phyloP scores from a whole-genome alignment of 2,888 invertebrate species.

The Steinernema hermaphroditum region DNA sequence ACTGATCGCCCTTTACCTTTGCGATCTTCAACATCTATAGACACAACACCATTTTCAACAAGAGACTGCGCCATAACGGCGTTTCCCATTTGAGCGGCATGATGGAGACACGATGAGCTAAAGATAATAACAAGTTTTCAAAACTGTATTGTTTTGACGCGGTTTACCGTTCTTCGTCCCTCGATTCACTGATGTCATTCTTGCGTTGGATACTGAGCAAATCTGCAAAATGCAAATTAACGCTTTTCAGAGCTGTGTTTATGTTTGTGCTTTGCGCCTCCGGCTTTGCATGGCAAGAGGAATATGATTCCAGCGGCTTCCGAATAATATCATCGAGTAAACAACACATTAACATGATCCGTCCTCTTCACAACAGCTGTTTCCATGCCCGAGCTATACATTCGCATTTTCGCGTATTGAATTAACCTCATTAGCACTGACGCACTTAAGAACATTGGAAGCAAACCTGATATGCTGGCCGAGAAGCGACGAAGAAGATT shows the following conservation, averaged over 20 bases:
- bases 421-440: not conserved
- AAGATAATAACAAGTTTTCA: too few species aligned
- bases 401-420: not conserved
- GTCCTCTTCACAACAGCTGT: conserved; percentile 17
- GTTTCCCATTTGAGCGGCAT: conserved; percentile 50
- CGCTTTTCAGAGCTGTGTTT: not conserved
- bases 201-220: conserved; percentile 46
- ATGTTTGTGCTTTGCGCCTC: not conserved
- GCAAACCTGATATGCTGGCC: conserved; percentile 48
- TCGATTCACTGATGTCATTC: conserved; percentile 13
- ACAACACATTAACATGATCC: conserved; percentile 30
- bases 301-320: not conserved
- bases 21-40: conserved; percentile 47
- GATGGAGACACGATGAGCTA: conserved; percentile 45
- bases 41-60: conserved; percentile 41
- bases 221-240: conserved; percentile 42
- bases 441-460: conserved; percentile 24
- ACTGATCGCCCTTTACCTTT: conserved; percentile 38
- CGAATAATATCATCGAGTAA: conserved; percentile 5
- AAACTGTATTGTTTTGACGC: not conserved
- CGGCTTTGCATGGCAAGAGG: not conserved
- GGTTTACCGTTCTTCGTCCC: conserved; percentile 42
- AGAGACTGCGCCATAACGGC: conserved; percentile 42
- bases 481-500: conserved; percentile 48
- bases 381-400: not conserved